phyloP scores from a whole-genome alignment of 2,888 invertebrate species.

The Lasioglossum villosulum region DNA sequence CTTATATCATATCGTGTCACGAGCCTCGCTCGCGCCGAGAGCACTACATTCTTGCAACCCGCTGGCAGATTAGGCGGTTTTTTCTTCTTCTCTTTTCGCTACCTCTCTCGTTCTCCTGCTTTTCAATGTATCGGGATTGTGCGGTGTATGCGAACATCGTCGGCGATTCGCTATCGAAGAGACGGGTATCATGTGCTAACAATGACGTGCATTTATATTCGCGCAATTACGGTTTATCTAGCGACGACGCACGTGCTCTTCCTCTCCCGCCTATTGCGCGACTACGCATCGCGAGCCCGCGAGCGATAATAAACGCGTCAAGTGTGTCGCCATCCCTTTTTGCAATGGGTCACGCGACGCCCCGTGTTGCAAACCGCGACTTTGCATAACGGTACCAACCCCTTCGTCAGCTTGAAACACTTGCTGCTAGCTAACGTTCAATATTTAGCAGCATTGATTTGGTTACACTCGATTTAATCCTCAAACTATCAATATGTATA shows the following conservation, averaged over 20 bases:
- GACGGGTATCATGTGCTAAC: constrained; percentile 55
- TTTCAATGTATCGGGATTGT: neutral
- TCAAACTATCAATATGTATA: neutral
- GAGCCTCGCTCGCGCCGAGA: neutral
- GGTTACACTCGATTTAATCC: neutral
- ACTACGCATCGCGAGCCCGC: constrained; percentile 42
- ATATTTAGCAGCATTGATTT: neutral
- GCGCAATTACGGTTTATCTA: constrained; percentile 61
- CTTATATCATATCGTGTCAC: neutral
- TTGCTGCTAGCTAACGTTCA: neutral
- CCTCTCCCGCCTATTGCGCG: constrained; percentile 36
- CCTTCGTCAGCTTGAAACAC: neutral
- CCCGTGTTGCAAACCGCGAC: neutral
- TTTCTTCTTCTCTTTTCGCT: too few relatives aligned
- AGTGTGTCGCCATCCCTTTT: constrained; percentile 34
- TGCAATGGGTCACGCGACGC: constrained; percentile 7
- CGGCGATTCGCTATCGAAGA: constrained; percentile 41
- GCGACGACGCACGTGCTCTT: constrained; percentile 42
- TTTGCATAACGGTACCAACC: neutral
- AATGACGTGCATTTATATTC: constrained; percentile 58
- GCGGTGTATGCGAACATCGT: constrained; percentile 32
- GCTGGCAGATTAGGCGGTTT: constrained; percentile 37
- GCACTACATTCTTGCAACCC: constrained; percentile 16
- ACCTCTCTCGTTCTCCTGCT: neutral
- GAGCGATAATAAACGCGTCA: constrained; percentile 44